Percentiles rank a stretch among this genome's conserved stretches.
Evolutionary conservation across 2,797 vertebrate species (phyloP).

Genomic region (Poeciliopsis infans): DNA sequence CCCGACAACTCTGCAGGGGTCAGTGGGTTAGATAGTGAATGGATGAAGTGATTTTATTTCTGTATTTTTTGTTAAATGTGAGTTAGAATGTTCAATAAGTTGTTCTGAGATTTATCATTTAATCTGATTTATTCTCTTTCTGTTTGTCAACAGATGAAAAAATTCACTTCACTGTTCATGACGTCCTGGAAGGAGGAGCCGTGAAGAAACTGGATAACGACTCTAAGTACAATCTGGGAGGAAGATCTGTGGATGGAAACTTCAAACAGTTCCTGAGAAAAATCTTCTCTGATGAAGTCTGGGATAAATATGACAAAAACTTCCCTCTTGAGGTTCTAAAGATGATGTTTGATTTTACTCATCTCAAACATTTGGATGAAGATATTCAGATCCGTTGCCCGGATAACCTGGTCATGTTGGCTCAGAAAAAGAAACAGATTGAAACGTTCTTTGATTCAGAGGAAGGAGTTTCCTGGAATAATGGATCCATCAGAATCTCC

Average conservation of each 20-base stretch:
- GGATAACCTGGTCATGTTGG: background rate
- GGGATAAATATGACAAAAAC: background rate
- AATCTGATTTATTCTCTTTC: background rate
- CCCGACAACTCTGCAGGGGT: too few species aligned
- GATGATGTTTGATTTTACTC: background rate
- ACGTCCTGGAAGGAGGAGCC: background rate
- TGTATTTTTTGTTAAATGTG: background rate
- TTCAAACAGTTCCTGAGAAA: rapidly evolving
- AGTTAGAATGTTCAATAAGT: background rate
- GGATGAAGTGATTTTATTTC: background rate
- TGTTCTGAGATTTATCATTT: background rate
- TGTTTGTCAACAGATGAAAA: background rate
- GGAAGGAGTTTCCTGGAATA: background rate
- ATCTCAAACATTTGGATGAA: background rate
- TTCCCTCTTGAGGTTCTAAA: background rate
- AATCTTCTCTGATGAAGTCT: background rate
- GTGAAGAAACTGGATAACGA: slow-evolving; percentile 11
- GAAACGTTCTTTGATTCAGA: background rate
- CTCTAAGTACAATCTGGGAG: background rate
- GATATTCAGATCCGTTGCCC: background rate
- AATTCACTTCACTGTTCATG: background rate
- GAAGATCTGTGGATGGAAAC: rapidly evolving
- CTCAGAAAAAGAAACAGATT: rapidly evolving
- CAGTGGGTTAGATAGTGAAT: too few species aligned
- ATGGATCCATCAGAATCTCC: rapidly evolving